Percentiles rank a stretch among this genome's conserved stretches.
phyloP scores from a whole-genome alignment of 2,113 vertebrate genomes.

The Camarhynchus parvulus region DNA sequence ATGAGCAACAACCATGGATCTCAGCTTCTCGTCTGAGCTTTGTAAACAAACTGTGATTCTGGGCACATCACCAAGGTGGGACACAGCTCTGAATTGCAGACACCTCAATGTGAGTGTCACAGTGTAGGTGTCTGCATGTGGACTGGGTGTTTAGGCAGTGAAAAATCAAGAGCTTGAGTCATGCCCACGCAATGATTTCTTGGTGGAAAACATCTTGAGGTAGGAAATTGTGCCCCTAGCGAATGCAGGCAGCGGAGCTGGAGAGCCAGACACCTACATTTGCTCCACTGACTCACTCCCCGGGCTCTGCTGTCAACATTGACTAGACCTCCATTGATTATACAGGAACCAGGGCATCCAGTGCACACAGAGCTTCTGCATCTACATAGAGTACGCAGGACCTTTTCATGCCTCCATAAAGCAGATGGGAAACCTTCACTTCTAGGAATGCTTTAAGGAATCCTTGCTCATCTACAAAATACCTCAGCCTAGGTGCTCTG shows the following conservation, averaged over 20 bases:
- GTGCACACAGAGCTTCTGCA: not conserved
- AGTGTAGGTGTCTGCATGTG: conserved; percentile 26
- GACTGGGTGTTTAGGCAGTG: conserved; percentile 53
- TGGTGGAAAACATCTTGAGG: conserved; percentile 1
- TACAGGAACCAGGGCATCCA: not conserved
- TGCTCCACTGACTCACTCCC: conserved; percentile 3
- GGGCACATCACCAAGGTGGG: not conserved
- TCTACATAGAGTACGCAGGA: rapidly evolving
- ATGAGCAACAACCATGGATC: not conserved
- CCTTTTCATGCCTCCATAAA: not conserved
- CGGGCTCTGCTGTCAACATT: not conserved
- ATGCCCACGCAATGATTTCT: conserved; percentile 32
- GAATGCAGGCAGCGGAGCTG: conserved; percentile 21
- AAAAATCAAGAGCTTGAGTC: conserved; percentile 46
- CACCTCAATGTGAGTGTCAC: not conserved
- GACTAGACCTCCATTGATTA: not conserved
- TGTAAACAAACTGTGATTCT: not conserved
- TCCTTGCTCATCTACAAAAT: not conserved
- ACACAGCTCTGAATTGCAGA: not conserved
- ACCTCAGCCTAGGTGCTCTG: not conserved
- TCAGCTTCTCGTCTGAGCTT: not conserved
- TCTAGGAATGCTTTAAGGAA: not conserved
- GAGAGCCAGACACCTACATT: conserved; percentile 42
- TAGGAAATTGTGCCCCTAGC: not conserved
- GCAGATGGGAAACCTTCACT: not conserved